Percentiles rank a stretch among this genome's conserved stretches.
Conservation (phyloP, 2,113 vertebrate genomes). For the Monarcha castaneiventris region DNA sequence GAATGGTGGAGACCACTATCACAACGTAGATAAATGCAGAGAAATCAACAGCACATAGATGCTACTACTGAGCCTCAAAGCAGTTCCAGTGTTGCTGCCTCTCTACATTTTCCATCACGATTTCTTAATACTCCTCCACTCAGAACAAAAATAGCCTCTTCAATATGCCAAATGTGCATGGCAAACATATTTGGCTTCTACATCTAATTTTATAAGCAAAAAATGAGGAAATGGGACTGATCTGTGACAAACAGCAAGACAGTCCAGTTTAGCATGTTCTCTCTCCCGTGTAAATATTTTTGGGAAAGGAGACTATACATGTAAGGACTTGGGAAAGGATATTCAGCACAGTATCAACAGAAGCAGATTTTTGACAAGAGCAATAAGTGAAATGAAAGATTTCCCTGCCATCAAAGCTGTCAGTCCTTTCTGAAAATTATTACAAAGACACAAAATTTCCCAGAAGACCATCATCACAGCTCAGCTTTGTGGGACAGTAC, state of each 20-base stretch:
- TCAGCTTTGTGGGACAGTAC: neutral
- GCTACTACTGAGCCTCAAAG: neutral
- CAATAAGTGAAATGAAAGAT: neutral
- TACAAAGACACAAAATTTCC: neutral
- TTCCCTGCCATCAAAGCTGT: neutral
- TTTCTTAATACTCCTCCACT: slow-evolving; percentile 1
- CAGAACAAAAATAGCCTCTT: neutral
- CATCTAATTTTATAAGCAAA: neutral
- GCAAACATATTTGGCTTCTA: neutral
- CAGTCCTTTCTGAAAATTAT: neutral
- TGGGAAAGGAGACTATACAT: neutral
- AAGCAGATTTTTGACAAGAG: neutral
- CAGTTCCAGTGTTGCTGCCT: neutral
- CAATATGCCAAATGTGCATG: neutral
- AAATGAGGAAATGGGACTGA: neutral
- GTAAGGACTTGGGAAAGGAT: neutral
- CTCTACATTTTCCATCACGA: neutral
- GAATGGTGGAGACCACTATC: neutral
- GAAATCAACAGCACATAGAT: neutral
- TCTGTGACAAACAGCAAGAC: neutral
- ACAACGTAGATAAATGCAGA: neutral
- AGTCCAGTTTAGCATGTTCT: neutral
- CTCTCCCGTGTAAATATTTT: neutral
- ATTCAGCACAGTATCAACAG: neutral
- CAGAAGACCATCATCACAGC: neutral